Evolutionary conservation across 2,797 vertebrate genomes (phyloP).

Genomic region (Leptatherina wallacei): DNA sequence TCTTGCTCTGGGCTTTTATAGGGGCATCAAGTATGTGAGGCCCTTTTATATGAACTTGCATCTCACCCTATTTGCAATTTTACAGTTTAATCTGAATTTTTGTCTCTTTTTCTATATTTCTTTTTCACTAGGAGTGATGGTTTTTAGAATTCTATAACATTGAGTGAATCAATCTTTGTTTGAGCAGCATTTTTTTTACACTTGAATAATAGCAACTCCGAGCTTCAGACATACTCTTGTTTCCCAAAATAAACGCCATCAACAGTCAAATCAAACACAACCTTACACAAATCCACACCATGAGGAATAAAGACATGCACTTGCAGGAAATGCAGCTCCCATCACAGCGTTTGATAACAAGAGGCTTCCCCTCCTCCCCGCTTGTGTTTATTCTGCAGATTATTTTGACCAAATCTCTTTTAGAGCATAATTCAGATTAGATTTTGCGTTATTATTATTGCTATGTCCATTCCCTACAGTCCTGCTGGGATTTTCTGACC

Average conservation of each 20-base stretch:
- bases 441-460: conserved; percentile 86
- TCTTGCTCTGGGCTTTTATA: background rate
- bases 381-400: conserved; percentile 85
- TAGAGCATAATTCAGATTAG: conserved; percentile 86
- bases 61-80: background rate
- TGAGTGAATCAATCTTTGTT: conserved; percentile 48
- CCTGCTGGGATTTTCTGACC: conserved; percentile 69
- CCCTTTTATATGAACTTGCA: background rate
- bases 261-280: conserved; percentile 61
- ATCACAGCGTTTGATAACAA: conserved; percentile 59
- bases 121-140: background rate
- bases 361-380: conserved; percentile 57
- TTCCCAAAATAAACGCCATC: conserved; percentile 68
- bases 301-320: conserved; percentile 49
- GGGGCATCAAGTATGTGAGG: background rate
- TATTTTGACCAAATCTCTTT: conserved; percentile 85
- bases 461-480: conserved; percentile 76
- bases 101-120: background rate
- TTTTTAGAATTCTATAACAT: conserved; percentile 29
- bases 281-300: conserved; percentile 57
- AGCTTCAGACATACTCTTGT: conserved; percentile 45
- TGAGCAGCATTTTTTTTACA: conserved; percentile 46
- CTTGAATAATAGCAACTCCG: conserved; percentile 64
- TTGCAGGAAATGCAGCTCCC: conserved; percentile 31
- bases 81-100: background rate